Conservation (phyloP, 2,797 vertebrate genomes). For the Neosilurus hyrtlii region DNA sequence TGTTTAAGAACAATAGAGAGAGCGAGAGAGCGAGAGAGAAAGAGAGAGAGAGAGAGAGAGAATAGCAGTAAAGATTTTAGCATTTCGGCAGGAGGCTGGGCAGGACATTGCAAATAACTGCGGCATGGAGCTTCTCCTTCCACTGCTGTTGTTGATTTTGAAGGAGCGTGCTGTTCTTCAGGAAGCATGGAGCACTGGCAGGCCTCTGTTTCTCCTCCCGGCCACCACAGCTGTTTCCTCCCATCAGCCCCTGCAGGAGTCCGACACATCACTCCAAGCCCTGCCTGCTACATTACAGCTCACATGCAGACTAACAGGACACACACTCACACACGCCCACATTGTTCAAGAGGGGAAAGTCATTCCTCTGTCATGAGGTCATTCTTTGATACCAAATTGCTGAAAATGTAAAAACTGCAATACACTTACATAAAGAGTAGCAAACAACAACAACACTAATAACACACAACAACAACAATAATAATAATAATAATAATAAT, state of each 20-base stretch:
- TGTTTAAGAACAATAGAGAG: not conserved
- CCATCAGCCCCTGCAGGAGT: conserved; percentile 53
- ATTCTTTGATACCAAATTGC: conserved; percentile 14
- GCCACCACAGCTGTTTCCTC: conserved; percentile 57
- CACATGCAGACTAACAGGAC: conserved; percentile 44
- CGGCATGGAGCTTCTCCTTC: conserved; percentile 12
- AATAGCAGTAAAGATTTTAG: not conserved
- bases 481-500: not conserved
- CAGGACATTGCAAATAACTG: conserved; percentile 13
- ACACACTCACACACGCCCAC: conserved; percentile 3
- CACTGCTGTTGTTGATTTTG: conserved; percentile 45
- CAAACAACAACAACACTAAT: conserved; percentile 3
- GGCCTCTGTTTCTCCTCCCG: conserved; percentile 38
- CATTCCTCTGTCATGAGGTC: conserved; percentile 49
- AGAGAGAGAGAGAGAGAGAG: not conserved
- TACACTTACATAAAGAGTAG: not conserved
- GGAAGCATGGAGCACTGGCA: conserved; percentile 48
- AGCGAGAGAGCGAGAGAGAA: not conserved
- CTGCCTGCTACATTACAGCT: conserved; percentile 45
- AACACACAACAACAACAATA: not conserved
- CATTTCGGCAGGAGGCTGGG: not conserved
- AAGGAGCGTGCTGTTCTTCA: conserved; percentile 48
- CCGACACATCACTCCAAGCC: conserved; percentile 37
- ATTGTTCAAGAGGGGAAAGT: conserved; percentile 50
- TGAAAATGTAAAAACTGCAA: not conserved